Conservation (phyloP, 2,888 invertebrate species). For the Amblyteles armatorius region DNA sequence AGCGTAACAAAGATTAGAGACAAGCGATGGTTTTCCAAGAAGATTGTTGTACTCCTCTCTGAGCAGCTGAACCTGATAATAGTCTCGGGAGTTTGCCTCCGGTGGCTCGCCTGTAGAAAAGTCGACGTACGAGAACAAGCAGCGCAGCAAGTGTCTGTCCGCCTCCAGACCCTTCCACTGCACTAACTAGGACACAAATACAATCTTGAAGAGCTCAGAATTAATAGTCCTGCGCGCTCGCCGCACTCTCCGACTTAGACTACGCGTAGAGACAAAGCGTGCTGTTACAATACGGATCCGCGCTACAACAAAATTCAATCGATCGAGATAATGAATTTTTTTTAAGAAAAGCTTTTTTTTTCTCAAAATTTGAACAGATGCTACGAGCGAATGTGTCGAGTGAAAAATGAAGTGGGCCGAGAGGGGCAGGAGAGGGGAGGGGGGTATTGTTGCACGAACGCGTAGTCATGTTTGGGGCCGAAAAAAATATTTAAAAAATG, state of each 20-base stretch:
- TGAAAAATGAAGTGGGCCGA: background rate
- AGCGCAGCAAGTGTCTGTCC: slow-evolving; percentile 98
- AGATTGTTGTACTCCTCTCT: slow-evolving; percentile 92
- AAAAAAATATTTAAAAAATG: background rate
- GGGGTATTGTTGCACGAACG: background rate
- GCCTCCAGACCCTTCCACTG: slow-evolving; percentile 97
- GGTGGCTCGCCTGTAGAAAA: slow-evolving; percentile 89
- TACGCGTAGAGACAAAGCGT: slow-evolving; percentile 3
- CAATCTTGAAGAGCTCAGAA: slow-evolving; percentile 67
- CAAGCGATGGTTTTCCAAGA: slow-evolving; percentile 94
- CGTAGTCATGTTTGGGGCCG: background rate
- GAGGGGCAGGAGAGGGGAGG: background rate
- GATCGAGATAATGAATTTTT: background rate
- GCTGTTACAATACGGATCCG: slow-evolving; percentile 35
- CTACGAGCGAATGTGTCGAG: background rate
- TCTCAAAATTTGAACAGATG: slow-evolving; percentile 13
- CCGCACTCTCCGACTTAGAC: slow-evolving; percentile 19
- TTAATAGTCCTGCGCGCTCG: slow-evolving; percentile 22
- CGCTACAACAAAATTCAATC: slow-evolving; percentile 26
- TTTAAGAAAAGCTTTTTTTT: background rate
- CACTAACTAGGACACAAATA: slow-evolving; percentile 89
- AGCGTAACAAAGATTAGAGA: slow-evolving; percentile 95
- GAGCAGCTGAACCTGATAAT: slow-evolving; percentile 90
- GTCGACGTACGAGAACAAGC: slow-evolving; percentile 95
- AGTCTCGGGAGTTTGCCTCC: slow-evolving; percentile 85